These are phyloP conservation scores for Empidonax traillii DNA, from an alignment of 2,113 vertebrate genomes.

Conservation along the genomic window DNA sequence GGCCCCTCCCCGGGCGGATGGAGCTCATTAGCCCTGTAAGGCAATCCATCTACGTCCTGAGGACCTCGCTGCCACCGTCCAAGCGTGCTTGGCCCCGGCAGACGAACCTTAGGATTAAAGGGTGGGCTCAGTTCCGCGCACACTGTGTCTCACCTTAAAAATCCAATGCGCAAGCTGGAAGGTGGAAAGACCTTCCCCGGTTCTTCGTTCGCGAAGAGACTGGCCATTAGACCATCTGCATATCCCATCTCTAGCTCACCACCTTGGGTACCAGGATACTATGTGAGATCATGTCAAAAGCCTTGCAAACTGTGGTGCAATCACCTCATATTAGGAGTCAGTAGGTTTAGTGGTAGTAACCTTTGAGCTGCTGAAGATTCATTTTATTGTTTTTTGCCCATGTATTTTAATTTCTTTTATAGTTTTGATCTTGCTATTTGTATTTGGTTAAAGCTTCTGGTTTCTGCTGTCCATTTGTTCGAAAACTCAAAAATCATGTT, in stretches of 20 bases:
- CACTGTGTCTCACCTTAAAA: too few species aligned
- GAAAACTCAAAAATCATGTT: neutral
- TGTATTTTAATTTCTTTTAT: neutral
- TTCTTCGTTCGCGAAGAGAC: too few species aligned
- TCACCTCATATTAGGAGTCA: neutral
- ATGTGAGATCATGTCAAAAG: neutral
- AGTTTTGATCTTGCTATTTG: neutral
- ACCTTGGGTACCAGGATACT: neutral
- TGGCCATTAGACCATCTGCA: fast-evolving
- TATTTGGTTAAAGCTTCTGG: neutral
- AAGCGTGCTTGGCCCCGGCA: too few species aligned
- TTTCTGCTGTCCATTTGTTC: neutral
- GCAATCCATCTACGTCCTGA: too few species aligned
- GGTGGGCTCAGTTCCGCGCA: too few species aligned
- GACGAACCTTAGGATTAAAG: too few species aligned
- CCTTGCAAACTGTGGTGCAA: neutral
- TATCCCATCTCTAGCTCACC: neutral
- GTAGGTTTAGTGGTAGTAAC: neutral
- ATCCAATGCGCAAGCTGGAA: too few species aligned
- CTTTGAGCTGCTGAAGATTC: neutral
- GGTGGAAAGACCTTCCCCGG: too few species aligned
- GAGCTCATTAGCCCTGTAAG: too few species aligned
- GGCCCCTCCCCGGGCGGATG: too few species aligned
- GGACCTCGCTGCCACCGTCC: too few species aligned
- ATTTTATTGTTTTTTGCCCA: neutral